phyloP scores from a whole-genome alignment of 2,113 vertebrate genomes.

The Rhea americana region DNA sequence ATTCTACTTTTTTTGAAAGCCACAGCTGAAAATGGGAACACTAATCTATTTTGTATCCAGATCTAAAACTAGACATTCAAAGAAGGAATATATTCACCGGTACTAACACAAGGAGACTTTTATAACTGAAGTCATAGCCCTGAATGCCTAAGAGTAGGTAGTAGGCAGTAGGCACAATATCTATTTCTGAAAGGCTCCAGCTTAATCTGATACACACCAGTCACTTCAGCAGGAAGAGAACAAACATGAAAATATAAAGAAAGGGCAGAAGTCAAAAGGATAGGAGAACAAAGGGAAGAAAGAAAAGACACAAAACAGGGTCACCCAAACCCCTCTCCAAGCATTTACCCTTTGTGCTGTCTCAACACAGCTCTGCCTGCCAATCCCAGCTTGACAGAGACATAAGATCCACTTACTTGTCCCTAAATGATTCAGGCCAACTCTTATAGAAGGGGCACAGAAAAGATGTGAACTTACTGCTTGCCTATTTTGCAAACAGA shows the following conservation, averaged over 20 bases:
- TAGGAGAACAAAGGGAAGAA: conserved; percentile 23
- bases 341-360: background rate
- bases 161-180: conserved; percentile 19
- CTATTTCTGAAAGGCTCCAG: conserved; percentile 50
- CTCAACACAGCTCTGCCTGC: background rate
- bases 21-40: conserved; percentile 59
- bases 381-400: background rate
- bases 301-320: background rate
- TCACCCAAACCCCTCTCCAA: background rate
- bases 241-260: background rate
- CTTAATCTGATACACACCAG: background rate
- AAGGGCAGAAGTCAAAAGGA: conserved; percentile 27
- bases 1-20: conserved; percentile 19
- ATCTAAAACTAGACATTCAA: conserved; percentile 22
- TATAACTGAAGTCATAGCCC: conserved; percentile 52
- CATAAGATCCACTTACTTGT: background rate
- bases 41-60: conserved; percentile 56
- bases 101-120: conserved; percentile 59
- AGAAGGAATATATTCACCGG: conserved; percentile 65
- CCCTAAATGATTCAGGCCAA: background rate
- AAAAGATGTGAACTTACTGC: accelerated
- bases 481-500: background rate
- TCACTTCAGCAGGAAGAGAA: conserved; percentile 9
- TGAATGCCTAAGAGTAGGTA: conserved; percentile 61
- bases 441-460: background rate